phyloP scores from a whole-genome alignment of 2,113 vertebrate genomes.

The Odocoileus hemionus region DNA sequence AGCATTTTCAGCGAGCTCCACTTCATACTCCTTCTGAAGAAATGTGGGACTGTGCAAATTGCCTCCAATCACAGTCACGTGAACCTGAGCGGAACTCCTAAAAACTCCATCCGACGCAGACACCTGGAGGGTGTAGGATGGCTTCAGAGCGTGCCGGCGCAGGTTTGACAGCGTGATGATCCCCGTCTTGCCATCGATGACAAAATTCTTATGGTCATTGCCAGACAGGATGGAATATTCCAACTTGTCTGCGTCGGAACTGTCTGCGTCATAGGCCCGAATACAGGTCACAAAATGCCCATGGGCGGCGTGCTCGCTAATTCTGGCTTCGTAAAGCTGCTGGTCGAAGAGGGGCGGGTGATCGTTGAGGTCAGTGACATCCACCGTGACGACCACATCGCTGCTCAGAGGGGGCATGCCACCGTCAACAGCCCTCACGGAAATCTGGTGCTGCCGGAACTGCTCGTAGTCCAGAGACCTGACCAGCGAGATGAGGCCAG shows the following conservation, averaged over 20 bases:
- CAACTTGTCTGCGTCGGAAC: conserved; percentile 84
- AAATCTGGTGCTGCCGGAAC: conserved; percentile 83
- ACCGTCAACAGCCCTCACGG: conserved; percentile 88
- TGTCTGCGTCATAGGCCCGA: conserved; percentile 93
- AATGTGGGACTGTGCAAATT: conserved; percentile 95
- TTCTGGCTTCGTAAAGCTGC: conserved; percentile 86
- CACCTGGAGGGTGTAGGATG: conserved; percentile 87
- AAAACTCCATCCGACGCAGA: conserved; percentile 97
- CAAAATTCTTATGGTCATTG: conserved; percentile 94
- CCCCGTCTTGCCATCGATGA: conserved; percentile 87
- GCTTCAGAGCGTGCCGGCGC: conserved; percentile 83
- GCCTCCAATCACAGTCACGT: conserved; percentile 86
- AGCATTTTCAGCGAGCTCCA: conserved; percentile 94
- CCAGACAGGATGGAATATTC: conserved; percentile 93
- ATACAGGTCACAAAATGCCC: conserved; percentile 94
- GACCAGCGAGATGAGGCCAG: conserved; percentile 87
- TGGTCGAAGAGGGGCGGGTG: conserved; percentile 92
- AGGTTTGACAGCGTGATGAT: conserved; percentile 89
- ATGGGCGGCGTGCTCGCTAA: conserved; percentile 89
- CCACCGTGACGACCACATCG: conserved; percentile 84
- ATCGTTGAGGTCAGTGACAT: conserved; percentile 93
- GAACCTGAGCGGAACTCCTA: conserved; percentile 89
- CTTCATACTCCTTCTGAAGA: conserved; percentile 91
- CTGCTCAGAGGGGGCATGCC: conserved; percentile 93
- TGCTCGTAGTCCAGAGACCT: conserved; percentile 91